Percentiles rank a stretch among this genome's conserved stretches.
phyloP scores from a whole-genome alignment of 2,113 vertebrate genomes.

The Podarcis cretensis region DNA sequence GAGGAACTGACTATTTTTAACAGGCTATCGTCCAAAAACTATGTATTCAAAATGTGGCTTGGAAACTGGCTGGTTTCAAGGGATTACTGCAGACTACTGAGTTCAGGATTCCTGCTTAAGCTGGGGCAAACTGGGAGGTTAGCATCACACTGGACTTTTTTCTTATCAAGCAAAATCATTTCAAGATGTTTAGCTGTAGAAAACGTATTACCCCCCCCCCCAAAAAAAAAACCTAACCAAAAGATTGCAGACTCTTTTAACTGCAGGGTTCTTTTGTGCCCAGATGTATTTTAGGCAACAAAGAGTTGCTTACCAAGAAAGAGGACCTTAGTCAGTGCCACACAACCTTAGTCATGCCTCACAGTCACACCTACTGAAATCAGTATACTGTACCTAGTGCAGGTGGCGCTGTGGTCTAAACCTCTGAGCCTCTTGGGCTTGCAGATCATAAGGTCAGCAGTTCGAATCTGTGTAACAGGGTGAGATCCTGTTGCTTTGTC shows the following conservation, averaged over 20 bases:
- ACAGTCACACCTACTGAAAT: no score
- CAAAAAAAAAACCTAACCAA: background rate
- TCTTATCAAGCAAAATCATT: background rate
- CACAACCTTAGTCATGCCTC: no score
- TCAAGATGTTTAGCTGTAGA: slow-evolving; percentile 7
- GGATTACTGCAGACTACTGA: background rate
- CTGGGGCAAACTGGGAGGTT: background rate
- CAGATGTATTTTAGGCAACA: background rate
- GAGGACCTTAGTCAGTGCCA: background rate
- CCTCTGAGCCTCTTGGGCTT: no score
- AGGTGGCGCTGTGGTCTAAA: no score
- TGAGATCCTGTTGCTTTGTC: no score
- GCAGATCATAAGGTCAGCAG: no score
- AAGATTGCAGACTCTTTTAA: background rate
- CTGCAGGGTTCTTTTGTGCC: background rate
- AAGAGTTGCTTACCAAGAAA: background rate
- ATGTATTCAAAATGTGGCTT: background rate
- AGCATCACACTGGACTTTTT: background rate
- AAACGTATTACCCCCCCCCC: background rate
- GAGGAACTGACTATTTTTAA: background rate
- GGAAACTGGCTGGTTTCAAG: background rate
- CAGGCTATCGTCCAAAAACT: background rate
- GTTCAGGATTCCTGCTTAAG: background rate
- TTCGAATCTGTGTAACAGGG: no score
- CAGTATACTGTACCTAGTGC: no score